phyloP scores from a whole-genome alignment of 2,888 invertebrate species.

The Trissolcus japonicus region DNA sequence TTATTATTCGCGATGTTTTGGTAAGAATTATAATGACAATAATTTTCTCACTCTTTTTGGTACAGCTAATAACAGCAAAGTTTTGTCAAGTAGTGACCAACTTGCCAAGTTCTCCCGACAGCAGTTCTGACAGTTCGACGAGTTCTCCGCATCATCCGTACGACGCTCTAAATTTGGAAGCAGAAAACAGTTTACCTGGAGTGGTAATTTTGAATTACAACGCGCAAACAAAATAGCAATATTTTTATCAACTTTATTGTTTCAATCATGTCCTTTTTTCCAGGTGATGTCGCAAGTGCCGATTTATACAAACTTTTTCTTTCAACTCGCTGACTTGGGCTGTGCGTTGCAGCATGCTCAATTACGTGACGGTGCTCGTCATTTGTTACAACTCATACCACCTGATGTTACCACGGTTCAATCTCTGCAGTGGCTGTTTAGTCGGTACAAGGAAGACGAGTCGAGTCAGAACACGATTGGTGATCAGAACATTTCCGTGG shows the following conservation, averaged over 20 bases:
- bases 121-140: constrained; percentile 95
- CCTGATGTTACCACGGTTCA: constrained; percentile 82
- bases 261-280: not conserved
- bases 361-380: constrained; percentile 89
- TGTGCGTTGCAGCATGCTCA: constrained; percentile 87
- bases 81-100: constrained; percentile 84
- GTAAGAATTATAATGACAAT: not conserved
- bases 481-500: constrained; percentile 77
- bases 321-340: constrained; percentile 92
- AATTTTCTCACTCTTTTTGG: not conserved
- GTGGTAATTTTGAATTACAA: constrained; percentile 79
- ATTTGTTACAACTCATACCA: constrained; percentile 88
- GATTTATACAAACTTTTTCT: constrained; percentile 87
- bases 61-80: constrained; percentile 85
- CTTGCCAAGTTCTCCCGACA: constrained; percentile 89
- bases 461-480: constrained; percentile 64
- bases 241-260: not conserved
- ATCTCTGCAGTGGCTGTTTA: constrained; percentile 79
- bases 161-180: constrained; percentile 87
- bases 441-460: constrained; percentile 71
- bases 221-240: not conserved
- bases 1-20: too few species aligned
- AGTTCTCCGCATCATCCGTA: constrained; percentile 93
- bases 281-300: constrained; percentile 89
- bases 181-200: constrained; percentile 93